Base-by-base conservation (phyloP, 2,888 invertebrate species). In the Eurytoma adleriae region DNA sequence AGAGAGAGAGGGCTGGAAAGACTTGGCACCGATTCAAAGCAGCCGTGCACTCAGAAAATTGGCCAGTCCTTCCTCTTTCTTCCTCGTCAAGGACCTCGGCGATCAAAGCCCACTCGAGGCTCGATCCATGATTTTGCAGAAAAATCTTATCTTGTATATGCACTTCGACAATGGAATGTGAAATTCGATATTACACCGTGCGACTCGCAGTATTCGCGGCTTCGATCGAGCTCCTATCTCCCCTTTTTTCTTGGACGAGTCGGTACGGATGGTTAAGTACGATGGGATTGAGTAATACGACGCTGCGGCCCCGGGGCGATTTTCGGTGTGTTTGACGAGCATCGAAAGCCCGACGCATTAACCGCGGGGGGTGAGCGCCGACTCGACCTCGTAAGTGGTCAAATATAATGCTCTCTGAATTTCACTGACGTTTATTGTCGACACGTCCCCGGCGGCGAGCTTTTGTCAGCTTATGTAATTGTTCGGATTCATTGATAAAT, bases 11-110 rank as follows among this genome's bases (percentile, higher is more conserved):
- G 70, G 79, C 54, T 79, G 85, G 84, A 84, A 87, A 88, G 83
- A 85, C 85, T 86, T 89, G 89, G 88, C 88, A 88, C 88, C 87
- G 85, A 87, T 88, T 89, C 88, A 89, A 85, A 87, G 84, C 52
- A 10, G 16, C 27, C 54, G 83, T 84, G 86, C 87, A 86, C 87
- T 88, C 86, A 84, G 84, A 82, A 86, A 86, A 88, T 88, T 87
- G 30, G 83, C 86, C 75, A 85, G 84, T 73, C 83, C 84, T 69
- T 78, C 50, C 52, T 57, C 18, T 79, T 30, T 79, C 74, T 74
- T 71, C 68, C 54, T 69, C 72, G 56, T 78, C 61, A 59, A 24
- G 72, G 52, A 62, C 54, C 72, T 52, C 16, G 30, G 18, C 48
- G 16, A 27, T 13, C 52, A 52, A 10, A 52, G 7, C 54, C 7